These are phyloP conservation scores for Cephalopholis sonnerati DNA, from an alignment of 2,113 vertebrate species.

Conservation along the genomic window DNA sequence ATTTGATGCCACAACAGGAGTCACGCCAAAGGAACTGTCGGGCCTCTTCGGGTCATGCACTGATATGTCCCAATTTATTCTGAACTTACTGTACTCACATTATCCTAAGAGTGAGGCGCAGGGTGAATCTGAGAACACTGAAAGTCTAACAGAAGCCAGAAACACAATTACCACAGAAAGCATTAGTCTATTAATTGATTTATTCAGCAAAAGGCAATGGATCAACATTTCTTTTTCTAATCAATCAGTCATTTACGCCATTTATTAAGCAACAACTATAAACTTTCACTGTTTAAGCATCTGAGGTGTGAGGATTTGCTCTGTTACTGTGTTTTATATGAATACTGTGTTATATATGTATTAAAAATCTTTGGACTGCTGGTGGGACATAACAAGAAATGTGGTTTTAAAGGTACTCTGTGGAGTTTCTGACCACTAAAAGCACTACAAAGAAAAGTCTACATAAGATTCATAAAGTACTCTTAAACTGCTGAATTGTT, in stretches of 20 bases:
- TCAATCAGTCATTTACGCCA: neutral
- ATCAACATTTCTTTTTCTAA: neutral
- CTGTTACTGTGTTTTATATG: neutral
- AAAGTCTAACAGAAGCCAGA: neutral
- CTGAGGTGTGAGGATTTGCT: neutral
- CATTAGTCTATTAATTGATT: neutral
- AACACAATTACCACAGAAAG: neutral
- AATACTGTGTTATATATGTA: too few species aligned
- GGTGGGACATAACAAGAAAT: neutral
- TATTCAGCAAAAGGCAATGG: neutral
- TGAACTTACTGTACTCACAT: neutral
- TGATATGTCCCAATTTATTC: constrained; percentile 9
- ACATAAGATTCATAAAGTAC: too few species aligned
- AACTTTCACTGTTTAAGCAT: neutral
- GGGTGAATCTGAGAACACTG: neutral
- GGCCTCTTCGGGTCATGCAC: neutral
- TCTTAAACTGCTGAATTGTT: too few species aligned
- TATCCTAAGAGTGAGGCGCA: neutral
- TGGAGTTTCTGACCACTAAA: too few species aligned
- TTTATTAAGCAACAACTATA: neutral
- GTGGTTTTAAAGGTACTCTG: too few species aligned
- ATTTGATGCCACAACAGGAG: constrained; percentile 26
- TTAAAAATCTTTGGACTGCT: neutral
- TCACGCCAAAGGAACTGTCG: constrained; percentile 11
- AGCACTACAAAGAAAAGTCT: too few species aligned